phyloP scores from a whole-genome alignment of 2,113 vertebrate species.

The Epinephelus moara region DNA sequence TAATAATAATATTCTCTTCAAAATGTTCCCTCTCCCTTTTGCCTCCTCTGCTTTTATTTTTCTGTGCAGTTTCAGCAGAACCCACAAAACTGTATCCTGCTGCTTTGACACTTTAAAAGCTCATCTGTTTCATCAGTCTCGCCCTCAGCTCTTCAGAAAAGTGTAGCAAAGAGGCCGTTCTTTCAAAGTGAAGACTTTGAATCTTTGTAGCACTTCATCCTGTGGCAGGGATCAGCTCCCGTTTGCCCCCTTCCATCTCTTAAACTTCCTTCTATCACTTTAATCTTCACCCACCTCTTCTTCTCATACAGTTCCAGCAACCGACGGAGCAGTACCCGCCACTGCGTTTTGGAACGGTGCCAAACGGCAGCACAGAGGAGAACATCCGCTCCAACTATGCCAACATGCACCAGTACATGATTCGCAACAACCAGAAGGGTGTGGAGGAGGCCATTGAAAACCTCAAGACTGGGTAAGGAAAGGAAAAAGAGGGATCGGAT shows the following conservation, averaged over 20 bases:
- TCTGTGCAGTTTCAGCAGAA: conserved; percentile 32
- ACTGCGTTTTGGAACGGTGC: conserved; percentile 93
- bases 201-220: conserved; percentile 26
- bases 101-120: conserved; percentile 41
- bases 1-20: background rate
- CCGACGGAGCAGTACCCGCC: conserved; percentile 94
- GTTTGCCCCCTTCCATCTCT: background rate
- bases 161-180: background rate
- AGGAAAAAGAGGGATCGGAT: conserved; percentile 12
- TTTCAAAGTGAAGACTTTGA: conserved; percentile 43
- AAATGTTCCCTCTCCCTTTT: background rate
- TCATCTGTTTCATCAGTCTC: conserved; percentile 16
- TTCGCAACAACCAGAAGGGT: conserved; percentile 92
- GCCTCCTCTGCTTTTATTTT: conserved; percentile 3
- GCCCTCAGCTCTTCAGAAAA: conserved; percentile 27
- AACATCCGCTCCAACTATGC: conserved; percentile 96
- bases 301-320: conserved; percentile 88
- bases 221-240: background rate
- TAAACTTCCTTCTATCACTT: conserved; percentile 19
- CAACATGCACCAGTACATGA: conserved; percentile 95
- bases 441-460: conserved; percentile 94
- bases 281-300: conserved; percentile 30
- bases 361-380: conserved; percentile 94
- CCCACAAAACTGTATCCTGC: conserved; percentile 15
- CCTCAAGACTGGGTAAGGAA: conserved; percentile 89